Evolutionary conservation across 2,888 invertebrate species (phyloP), one percentile per base, ranked within the genome.

Genomic region (Urechis unicinctus): DNA sequence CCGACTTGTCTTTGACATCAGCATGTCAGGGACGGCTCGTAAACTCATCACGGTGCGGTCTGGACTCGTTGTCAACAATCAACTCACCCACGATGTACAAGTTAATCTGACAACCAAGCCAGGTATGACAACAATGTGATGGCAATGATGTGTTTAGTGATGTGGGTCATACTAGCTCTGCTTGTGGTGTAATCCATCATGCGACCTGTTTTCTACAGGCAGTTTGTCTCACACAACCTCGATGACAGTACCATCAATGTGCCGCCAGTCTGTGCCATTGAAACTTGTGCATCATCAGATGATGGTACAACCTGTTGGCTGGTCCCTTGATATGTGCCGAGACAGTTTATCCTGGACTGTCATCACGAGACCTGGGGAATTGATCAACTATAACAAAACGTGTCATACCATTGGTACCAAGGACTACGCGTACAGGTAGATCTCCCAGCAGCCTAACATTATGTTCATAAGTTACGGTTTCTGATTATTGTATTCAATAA

Each of bases 11-110:
- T 89, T 96, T 72, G 89, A 90, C 64, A 91, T 98, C 22, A 86
- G 88, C 0, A 81, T 95, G 61, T 92, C 94, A 77, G 94, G 94
- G 0, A 91, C 92, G 1, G 96, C 96, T 0, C 86, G 91, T 67
- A 97, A 97, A 79, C 81, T 96, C 66, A 88, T 95, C 52, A 89
- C 91, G 6, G 88, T 97, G 21, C 85, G 95, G 59, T 96, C 96
- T 6, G 91, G 94, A 29, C 81, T 97, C 60, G 85, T 86, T 66
- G 81, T 95, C 1, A 79, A 84, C 53, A 96, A 96, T 79, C 67
- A 66, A 52, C 68, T 77, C 29, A 68, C 72, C 50, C 68, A 71
- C 21, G 52, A 63, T 5, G 59, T 77, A 13, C 85, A 88, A 63
- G 75, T 91, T 0, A 86, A 85, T 70, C 80, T 91, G 71, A 86